Conservation (phyloP, 2,797 vertebrate species). For the Iguana delicatissima region DNA sequence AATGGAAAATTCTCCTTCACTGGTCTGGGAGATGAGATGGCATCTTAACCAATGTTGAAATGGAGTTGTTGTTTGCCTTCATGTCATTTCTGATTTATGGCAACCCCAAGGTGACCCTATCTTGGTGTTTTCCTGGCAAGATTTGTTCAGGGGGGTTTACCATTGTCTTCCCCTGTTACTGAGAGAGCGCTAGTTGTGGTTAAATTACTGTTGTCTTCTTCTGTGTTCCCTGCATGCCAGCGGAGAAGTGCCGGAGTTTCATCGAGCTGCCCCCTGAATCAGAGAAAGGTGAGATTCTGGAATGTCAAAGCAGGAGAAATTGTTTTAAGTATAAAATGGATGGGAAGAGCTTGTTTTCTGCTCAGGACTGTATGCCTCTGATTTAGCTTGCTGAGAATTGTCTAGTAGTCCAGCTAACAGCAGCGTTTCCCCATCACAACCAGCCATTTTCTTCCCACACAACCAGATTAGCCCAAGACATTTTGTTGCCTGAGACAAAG, state of each 20-base stretch:
- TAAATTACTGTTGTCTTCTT: not conserved
- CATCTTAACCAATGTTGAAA: not conserved
- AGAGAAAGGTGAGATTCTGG: conserved; percentile 81
- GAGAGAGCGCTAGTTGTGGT: not conserved
- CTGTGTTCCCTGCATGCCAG: conserved; percentile 62
- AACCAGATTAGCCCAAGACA: not conserved
- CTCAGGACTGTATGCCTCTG: not conserved
- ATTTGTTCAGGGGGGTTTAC: too few species aligned
- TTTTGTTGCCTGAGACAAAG: not conserved
- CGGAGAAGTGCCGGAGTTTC: conserved; percentile 87
- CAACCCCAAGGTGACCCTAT: too few species aligned
- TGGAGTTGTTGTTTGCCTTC: not conserved
- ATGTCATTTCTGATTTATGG: too few species aligned
- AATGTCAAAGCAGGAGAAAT: not conserved
- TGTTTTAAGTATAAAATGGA: not conserved
- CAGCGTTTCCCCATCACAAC: not conserved
- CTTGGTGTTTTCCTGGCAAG: too few species aligned
- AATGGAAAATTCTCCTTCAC: not conserved
- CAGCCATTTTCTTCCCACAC: not conserved
- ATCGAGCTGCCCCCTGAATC: conserved; percentile 87
- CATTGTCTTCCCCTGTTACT: too few species aligned
- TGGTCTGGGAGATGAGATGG: not conserved
- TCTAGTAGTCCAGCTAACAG: not conserved
- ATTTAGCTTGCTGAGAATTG: not conserved
- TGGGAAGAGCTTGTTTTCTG: not conserved